A percentile compares a stretch with the other conserved stretches of the same genome.
Evolutionary conservation across 53 echinoderm and acorn worm species (phyloP).

Genomic region (Echinometra lucunter): DNA sequence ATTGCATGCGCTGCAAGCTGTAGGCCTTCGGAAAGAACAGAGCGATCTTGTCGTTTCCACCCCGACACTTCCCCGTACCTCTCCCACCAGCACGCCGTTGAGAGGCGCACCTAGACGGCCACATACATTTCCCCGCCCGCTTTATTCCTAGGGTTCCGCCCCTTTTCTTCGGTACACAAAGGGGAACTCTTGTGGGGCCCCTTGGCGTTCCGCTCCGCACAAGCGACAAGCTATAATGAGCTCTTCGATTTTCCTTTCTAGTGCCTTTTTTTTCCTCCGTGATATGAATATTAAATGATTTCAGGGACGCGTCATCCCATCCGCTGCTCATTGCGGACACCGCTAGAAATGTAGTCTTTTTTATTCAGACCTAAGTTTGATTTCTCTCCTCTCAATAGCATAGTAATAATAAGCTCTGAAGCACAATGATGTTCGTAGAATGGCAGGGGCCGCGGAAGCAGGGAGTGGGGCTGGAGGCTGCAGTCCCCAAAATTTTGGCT

Average conservation of each 20-base stretch:
- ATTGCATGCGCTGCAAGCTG: not conserved
- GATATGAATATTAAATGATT: slow-evolving; percentile 50
- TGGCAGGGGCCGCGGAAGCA: too few relatives aligned
- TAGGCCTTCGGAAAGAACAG: not conserved
- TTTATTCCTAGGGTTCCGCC: not conserved
- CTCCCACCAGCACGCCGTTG: not conserved
- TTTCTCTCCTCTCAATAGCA: not conserved
- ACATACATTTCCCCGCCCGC: not conserved
- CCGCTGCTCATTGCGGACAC: not conserved
- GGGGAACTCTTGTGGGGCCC: not conserved
- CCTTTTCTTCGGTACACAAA: not conserved
- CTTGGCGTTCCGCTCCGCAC: not conserved
- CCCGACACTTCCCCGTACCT: slow-evolving; percentile 40
- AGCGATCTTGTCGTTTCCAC: not conserved
- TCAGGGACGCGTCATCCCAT: slow-evolving; percentile 2
- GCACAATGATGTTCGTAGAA: not conserved
- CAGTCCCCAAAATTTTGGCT: too few relatives aligned
- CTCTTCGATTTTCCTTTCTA: slow-evolving; percentile 7
- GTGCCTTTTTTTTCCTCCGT: too few relatives aligned
- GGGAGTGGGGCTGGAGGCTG: too few relatives aligned
- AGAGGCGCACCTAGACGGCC: not conserved
- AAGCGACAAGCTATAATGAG: not conserved
- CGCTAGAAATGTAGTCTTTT: not conserved
- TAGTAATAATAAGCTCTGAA: not conserved
- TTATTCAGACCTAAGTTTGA: not conserved